A percentile compares a stretch with the other conserved stretches of the same genome.
phyloP scores from a whole-genome alignment of 2,888 invertebrate genomes.

The Zygaena filipendulae region DNA sequence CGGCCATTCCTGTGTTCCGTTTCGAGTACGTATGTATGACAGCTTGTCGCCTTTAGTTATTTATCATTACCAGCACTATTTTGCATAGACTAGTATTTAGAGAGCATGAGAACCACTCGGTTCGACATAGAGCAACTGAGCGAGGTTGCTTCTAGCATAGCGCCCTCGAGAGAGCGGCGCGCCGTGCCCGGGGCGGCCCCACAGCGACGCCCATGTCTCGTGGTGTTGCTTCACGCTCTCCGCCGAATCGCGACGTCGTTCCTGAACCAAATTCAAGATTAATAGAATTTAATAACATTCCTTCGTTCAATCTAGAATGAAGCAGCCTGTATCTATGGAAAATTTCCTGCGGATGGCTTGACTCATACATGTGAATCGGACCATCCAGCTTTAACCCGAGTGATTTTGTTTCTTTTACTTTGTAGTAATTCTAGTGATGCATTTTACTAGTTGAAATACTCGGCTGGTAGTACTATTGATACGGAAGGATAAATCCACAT shows the following conservation, averaged over 20 bases:
- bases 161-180: constrained; percentile 59
- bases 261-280: constrained; percentile 36
- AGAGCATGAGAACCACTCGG: no score
- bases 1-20: no score
- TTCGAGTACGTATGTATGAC: no score
- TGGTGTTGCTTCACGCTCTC: constrained; percentile 77
- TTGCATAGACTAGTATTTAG: no score
- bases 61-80: no score
- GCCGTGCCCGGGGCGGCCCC: constrained; percentile 83
- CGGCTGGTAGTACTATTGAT: no score
- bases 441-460: no score
- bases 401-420: no score
- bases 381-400: no score
- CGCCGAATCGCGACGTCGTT: constrained; percentile 69
- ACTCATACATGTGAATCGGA: constrained; percentile 2
- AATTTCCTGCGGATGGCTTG: constrained; percentile 11
- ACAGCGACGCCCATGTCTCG: constrained; percentile 79
- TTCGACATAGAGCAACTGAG: constrained; percentile 39
- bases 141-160: constrained; percentile 50
- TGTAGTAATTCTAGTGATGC: no score
- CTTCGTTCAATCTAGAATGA: neutral
- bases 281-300: neutral
- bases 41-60: no score
- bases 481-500: no score
- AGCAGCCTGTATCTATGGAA: neutral